These are phyloP conservation scores for Chaetodon auriga DNA, from an alignment of 2,113 vertebrate species.

Conservation along the genomic window DNA sequence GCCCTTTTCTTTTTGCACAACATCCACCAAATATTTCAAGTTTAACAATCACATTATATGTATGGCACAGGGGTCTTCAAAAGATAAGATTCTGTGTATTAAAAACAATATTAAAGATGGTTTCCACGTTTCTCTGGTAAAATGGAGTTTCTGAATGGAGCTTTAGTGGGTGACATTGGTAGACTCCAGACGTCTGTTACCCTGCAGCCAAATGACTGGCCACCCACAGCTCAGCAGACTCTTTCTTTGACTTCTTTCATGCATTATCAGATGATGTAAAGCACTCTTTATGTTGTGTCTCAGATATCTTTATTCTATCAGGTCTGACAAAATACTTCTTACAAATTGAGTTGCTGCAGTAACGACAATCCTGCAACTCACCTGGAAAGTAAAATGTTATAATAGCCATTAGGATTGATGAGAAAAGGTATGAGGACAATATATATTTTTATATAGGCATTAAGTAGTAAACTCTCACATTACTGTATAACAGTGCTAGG, in stretches of 20 bases:
- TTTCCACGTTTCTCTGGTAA: slow-evolving; percentile 5
- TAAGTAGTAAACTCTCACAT: background rate
- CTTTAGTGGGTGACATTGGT: slow-evolving; percentile 50
- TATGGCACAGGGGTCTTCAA: background rate
- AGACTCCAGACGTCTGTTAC: slow-evolving; percentile 62
- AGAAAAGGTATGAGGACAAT: background rate
- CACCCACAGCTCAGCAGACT: slow-evolving; percentile 61
- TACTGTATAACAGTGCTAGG: background rate
- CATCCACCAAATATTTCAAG: background rate
- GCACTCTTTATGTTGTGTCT: background rate
- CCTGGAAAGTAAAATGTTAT: background rate
- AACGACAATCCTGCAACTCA: background rate
- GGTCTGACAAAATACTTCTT: slow-evolving; percentile 1
- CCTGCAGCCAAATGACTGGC: slow-evolving; percentile 45
- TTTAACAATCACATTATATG: background rate
- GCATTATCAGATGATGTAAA: slow-evolving; percentile 24
- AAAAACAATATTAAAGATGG: background rate
- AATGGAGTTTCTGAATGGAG: slow-evolving; percentile 1
- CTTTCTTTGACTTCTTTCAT: slow-evolving; percentile 2
- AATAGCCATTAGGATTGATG: background rate
- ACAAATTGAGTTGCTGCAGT: background rate
- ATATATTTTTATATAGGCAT: background rate
- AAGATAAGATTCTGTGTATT: background rate
- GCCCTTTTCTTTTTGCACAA: slow-evolving; percentile 17
- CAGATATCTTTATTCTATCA: background rate